Percentiles rank a stretch among this genome's conserved stretches.
Conservation (phyloP, 2,888 invertebrate genomes). For the Rhagonycha fulva region DNA sequence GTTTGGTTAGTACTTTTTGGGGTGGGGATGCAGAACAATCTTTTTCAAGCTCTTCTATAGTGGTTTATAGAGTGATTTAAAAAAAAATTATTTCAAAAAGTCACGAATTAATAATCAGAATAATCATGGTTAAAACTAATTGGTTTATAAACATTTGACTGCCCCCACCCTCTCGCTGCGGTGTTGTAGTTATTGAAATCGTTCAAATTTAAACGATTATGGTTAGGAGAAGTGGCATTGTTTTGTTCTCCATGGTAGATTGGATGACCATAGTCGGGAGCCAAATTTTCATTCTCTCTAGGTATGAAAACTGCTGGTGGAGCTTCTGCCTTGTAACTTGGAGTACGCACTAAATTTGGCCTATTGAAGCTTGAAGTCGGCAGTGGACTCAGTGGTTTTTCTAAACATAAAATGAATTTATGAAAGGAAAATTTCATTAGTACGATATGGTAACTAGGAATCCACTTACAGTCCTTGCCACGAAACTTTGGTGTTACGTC, state of each 20-base stretch:
- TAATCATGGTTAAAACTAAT: constrained; percentile 64
- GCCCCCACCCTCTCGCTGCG: constrained; percentile 82
- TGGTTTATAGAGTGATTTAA: not conserved
- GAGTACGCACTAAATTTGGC: constrained; percentile 35
- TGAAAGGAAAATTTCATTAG: not conserved
- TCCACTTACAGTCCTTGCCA: not conserved
- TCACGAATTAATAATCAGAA: constrained; percentile 58
- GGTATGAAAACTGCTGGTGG: constrained; percentile 48
- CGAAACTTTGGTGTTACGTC: too few relatives aligned
- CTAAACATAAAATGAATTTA: constrained; percentile 1
- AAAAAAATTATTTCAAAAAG: not conserved
- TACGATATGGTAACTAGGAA: not conserved
- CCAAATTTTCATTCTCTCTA: constrained; percentile 43
- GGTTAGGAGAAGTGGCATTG: constrained; percentile 35
- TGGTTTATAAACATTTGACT: constrained; percentile 71
- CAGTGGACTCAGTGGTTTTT: constrained; percentile 13
- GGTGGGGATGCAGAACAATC: not conserved
- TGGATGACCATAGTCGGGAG: constrained; percentile 27
- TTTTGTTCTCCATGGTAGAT: constrained; percentile 19
- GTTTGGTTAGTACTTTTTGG: not conserved
- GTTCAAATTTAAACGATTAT: constrained; percentile 43
- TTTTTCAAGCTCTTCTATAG: not conserved
- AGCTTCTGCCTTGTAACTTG: constrained; percentile 45
- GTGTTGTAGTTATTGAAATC: constrained; percentile 73
- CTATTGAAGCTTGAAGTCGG: not conserved